Evolutionary conservation across 2,113 vertebrate genomes (phyloP).

Genomic region (Falco punctatus): DNA sequence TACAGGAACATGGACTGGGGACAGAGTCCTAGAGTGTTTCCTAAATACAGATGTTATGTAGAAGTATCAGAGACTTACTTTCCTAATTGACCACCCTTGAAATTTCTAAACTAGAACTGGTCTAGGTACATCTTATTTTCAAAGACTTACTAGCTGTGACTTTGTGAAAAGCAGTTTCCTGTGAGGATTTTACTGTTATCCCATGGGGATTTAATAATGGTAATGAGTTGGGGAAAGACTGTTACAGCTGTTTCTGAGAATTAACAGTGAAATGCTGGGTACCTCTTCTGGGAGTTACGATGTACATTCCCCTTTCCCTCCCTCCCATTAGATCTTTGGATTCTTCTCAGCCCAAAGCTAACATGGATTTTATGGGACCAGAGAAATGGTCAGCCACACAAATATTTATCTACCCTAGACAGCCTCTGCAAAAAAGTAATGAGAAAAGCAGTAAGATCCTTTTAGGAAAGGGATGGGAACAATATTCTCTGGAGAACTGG

Average conservation of each 20-base stretch:
- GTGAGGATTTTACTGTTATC: background rate
- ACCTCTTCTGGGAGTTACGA: background rate
- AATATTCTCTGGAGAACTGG: background rate
- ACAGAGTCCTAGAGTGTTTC: background rate
- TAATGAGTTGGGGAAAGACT: background rate
- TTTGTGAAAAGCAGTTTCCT: conserved; percentile 43
- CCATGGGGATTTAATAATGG: background rate
- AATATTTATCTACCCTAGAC: background rate
- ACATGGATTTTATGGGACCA: background rate
- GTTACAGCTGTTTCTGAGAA: background rate
- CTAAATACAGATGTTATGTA: background rate
- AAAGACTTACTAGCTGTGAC: conserved; percentile 26
- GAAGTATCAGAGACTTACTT: background rate
- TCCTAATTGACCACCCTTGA: conserved; percentile 25
- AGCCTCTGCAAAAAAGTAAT: background rate
- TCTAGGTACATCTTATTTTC: conserved; percentile 31
- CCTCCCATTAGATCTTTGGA: background rate
- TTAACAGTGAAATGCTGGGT: background rate
- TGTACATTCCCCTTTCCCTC: background rate
- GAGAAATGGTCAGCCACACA: background rate
- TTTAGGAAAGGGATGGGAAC: background rate
- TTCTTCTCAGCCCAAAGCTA: background rate
- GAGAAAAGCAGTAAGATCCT: background rate
- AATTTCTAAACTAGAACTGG: background rate
- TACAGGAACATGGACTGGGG: background rate